Evolutionary conservation across 1,140 invertebrate species (phyloP).

Genomic region (Papilio machaon): DNA sequence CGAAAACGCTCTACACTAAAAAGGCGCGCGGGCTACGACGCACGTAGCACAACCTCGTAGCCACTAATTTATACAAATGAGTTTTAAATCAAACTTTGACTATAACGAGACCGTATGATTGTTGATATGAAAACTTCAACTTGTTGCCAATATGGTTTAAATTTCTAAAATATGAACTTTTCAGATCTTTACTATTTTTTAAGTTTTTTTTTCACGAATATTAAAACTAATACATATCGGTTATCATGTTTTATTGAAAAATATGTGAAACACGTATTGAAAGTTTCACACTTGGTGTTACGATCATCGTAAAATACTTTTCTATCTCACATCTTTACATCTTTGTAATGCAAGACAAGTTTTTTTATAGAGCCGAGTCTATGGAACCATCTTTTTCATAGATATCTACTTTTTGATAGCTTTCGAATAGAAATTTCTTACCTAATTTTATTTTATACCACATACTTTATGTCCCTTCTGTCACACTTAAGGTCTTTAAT

Average conservation of each 20-base stretch:
- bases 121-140: too few relatives aligned
- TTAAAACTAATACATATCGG: background rate
- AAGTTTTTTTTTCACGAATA: too few relatives aligned
- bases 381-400: background rate
- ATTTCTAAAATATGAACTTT: too few relatives aligned
- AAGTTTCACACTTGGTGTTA: background rate
- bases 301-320: background rate
- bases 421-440: background rate
- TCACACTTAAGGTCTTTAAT: too few relatives aligned
- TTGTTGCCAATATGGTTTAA: too few relatives aligned
- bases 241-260: background rate
- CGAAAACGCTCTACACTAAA: background rate
- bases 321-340: background rate
- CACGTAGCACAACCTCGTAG: constrained; percentile 13
- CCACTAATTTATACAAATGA: background rate
- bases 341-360: constrained; percentile 5
- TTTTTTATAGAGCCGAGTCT: background rate
- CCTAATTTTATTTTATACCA: too few relatives aligned
- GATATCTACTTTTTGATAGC: background rate
- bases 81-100: background rate
- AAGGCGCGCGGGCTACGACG: background rate
- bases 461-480: too few relatives aligned
- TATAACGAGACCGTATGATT: too few relatives aligned
- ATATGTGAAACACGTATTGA: background rate
- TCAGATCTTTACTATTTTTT: too few relatives aligned